These are phyloP conservation scores for Corythucha ciliata DNA, from an alignment of 2,888 invertebrate species.

Conservation along the genomic window DNA sequence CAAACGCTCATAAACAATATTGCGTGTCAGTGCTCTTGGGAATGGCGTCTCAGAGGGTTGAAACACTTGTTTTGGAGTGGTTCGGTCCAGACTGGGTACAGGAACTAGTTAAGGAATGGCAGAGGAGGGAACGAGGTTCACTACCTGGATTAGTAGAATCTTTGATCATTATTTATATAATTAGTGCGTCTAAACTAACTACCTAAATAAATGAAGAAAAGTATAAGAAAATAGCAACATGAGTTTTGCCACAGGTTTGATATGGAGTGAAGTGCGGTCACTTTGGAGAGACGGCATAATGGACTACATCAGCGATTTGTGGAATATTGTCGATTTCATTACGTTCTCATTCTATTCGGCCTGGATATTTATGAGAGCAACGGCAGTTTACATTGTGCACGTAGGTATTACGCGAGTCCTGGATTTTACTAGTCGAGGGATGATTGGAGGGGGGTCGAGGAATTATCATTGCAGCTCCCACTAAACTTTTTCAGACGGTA, in stretches of 20 bases:
- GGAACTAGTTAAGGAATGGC: conserved; percentile 65
- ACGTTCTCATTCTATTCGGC: conserved; percentile 93
- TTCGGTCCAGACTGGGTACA: conserved; percentile 68
- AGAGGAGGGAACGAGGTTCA: conserved; percentile 65
- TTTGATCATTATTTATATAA: conserved; percentile 76
- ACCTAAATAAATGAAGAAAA: no score
- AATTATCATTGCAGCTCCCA: no score
- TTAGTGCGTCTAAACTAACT: conserved; percentile 58
- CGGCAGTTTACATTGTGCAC: conserved; percentile 82
- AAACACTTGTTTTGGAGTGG: conserved; percentile 68
- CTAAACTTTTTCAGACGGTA: no score
- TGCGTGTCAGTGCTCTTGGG: conserved; percentile 68
- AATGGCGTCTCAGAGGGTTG: conserved; percentile 85
- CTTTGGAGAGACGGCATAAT: conserved; percentile 82
- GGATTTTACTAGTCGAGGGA: no score
- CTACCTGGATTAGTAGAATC: conserved; percentile 71
- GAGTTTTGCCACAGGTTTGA: conserved; percentile 56
- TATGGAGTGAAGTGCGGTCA: conserved; percentile 87
- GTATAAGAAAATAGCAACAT: neutral
- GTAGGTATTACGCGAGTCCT: conserved; percentile 50
- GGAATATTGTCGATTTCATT: conserved; percentile 97
- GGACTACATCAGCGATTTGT: conserved; percentile 89
- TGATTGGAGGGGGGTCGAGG: no score
- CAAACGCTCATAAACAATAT: neutral
- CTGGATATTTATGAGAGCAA: conserved; percentile 79